These are phyloP conservation scores for Copidosoma aretas DNA, from an alignment of 2,888 invertebrate species.

Conservation along the genomic window DNA sequence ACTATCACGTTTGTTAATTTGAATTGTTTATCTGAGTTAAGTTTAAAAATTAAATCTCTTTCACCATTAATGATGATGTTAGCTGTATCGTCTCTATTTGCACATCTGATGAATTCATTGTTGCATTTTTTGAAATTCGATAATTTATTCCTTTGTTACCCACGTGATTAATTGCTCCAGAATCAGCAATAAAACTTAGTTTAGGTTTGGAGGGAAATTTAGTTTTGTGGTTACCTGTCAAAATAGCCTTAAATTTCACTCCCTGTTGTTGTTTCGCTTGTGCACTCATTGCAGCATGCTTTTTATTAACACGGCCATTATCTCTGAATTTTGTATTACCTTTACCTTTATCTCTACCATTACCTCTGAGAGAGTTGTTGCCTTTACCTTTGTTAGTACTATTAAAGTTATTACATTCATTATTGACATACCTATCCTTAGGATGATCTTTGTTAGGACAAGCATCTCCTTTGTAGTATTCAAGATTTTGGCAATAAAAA, in stretches of 20 bases:
- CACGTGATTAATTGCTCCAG: too few species aligned
- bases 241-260: too few species aligned
- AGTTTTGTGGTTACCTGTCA: too few species aligned
- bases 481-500: too few species aligned
- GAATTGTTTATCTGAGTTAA: neutral
- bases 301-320: neutral
- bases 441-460: too few species aligned
- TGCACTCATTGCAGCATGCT: neutral
- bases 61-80: constrained; percentile 15
- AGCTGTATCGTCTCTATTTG: constrained; percentile 8
- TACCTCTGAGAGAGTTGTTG: neutral
- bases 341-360: neutral
- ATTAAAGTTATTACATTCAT: neutral
- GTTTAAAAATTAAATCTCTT: constrained; percentile 4
- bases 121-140: constrained; percentile 5
- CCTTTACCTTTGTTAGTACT: neutral
- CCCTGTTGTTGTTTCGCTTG: neutral
- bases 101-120: constrained; percentile 6
- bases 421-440: neutral
- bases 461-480: too few species aligned
- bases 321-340: neutral
- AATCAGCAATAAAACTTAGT: constrained; percentile 9
- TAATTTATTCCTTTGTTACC: neutral
- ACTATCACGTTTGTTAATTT: constrained; percentile 11
- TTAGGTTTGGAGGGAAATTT: neutral